Evolutionary conservation across 2,113 vertebrate species (phyloP).

Genomic region (Stictonetta naevosa): DNA sequence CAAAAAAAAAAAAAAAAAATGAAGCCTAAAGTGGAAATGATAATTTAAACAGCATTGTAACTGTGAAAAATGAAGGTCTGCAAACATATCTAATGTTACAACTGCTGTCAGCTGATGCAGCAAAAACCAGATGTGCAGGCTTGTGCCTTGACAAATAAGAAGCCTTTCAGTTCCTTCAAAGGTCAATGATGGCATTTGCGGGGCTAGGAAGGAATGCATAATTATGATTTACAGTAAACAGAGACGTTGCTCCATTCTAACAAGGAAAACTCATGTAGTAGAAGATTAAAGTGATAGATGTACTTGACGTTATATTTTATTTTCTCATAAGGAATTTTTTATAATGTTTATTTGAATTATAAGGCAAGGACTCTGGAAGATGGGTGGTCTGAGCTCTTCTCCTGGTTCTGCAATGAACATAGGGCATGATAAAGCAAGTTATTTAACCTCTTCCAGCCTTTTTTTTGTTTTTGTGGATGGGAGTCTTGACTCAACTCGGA

Average conservation of each 20-base stretch:
- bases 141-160: neutral
- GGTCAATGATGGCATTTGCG: slow-evolving; percentile 21
- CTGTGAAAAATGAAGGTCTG: neutral
- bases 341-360: neutral
- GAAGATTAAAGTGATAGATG: neutral
- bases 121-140: neutral
- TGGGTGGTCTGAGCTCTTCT: neutral
- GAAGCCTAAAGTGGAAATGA: neutral
- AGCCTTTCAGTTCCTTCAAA: neutral
- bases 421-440: neutral
- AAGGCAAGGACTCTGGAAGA: neutral
- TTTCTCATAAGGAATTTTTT: neutral
- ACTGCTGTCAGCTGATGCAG: neutral
- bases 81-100: neutral
- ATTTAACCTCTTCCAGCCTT: neutral
- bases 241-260: neutral
- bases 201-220: neutral
- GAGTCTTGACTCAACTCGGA: neutral
- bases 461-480: neutral
- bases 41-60: neutral
- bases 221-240: neutral
- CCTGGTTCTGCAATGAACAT: neutral
- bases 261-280: neutral
- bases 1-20: neutral
- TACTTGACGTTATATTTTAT: neutral